A percentile compares a stretch with the other conserved stretches of the same genome.
These are phyloP conservation scores for Diadumene lineata DNA, from an alignment of 92 coral and sea anemone species.

Conservation along the genomic window DNA sequence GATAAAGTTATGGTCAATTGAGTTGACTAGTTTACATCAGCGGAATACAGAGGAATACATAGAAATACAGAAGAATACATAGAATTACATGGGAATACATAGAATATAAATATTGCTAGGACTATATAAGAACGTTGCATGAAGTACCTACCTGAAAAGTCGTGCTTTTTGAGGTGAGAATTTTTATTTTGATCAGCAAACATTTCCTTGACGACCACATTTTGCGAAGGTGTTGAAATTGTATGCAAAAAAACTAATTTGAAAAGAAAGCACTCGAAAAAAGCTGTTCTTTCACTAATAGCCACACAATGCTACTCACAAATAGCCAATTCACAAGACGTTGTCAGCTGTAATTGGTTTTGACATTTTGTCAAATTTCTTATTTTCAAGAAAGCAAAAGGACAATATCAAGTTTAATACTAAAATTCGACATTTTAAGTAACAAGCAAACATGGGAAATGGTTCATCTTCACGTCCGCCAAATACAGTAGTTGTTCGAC, in stretches of 20 bases:
- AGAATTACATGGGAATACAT: too few relatives aligned
- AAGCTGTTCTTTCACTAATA: neutral
- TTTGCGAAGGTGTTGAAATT: neutral
- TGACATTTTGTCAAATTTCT: neutral
- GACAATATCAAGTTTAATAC: neutral
- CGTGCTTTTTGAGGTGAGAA: slow-evolving; percentile 1
- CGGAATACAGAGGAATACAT: too few relatives aligned
- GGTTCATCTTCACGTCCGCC: slow-evolving; percentile 27
- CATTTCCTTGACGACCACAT: neutral
- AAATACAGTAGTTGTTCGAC: slow-evolving; percentile 29
- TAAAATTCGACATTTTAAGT: too few relatives aligned
- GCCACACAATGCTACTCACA: neutral
- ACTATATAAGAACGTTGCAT: too few relatives aligned
- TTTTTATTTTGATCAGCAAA: slow-evolving; percentile 12
- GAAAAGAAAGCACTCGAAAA: neutral
- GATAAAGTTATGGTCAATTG: too few relatives aligned
- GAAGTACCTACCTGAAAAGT: too few relatives aligned
- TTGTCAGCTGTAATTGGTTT: neutral
- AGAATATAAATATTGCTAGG: too few relatives aligned
- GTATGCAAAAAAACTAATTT: neutral
- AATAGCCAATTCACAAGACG: neutral
- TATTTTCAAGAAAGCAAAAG: neutral
- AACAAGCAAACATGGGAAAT: slow-evolving; percentile 42
- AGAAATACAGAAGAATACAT: too few relatives aligned
- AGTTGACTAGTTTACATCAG: too few relatives aligned